Evolutionary conservation across 2,888 invertebrate genomes (phyloP).

Genomic region (Andrena fulva): DNA sequence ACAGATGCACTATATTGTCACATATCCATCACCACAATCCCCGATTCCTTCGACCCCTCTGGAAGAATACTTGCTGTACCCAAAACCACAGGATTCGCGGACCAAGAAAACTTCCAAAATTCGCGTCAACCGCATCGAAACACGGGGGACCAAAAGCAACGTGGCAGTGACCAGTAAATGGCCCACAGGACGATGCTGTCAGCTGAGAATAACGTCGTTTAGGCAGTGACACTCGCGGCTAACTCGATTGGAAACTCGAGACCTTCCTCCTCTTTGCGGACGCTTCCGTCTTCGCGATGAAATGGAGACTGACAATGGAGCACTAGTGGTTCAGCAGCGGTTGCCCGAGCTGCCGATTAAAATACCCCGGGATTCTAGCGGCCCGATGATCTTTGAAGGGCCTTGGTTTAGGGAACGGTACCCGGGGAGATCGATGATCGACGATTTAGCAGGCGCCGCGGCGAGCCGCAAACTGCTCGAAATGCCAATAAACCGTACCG

Average conservation of each 20-base stretch:
- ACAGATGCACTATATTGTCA: neutral
- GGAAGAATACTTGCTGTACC: too few species aligned
- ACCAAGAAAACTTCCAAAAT: neutral
- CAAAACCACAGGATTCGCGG: neutral
- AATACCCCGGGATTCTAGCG: neutral
- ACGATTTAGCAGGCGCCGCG: constrained; percentile 2
- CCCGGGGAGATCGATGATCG: neutral
- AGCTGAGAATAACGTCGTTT: constrained; percentile 57
- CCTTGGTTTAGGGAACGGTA: neutral
- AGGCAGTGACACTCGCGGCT: constrained; percentile 23
- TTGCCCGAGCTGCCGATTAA: neutral
- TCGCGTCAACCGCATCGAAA: constrained; percentile 8
- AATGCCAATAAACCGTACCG: constrained; percentile 26
- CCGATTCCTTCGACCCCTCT: too few species aligned
- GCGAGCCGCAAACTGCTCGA: constrained; percentile 10
- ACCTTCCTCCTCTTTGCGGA: constrained; percentile 30
- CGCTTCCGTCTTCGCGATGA: constrained; percentile 22
- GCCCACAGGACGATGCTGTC: constrained; percentile 42
- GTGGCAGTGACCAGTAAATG: constrained; percentile 52
- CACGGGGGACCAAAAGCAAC: constrained; percentile 46
- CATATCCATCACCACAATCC: neutral
- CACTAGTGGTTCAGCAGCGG: too few species aligned
- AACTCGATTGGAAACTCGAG: constrained; percentile 28
- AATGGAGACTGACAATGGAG: too few species aligned
- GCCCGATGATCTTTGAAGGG: neutral